Conservation (phyloP, 1,140 invertebrate genomes). For the Bombus cullumanus region DNA sequence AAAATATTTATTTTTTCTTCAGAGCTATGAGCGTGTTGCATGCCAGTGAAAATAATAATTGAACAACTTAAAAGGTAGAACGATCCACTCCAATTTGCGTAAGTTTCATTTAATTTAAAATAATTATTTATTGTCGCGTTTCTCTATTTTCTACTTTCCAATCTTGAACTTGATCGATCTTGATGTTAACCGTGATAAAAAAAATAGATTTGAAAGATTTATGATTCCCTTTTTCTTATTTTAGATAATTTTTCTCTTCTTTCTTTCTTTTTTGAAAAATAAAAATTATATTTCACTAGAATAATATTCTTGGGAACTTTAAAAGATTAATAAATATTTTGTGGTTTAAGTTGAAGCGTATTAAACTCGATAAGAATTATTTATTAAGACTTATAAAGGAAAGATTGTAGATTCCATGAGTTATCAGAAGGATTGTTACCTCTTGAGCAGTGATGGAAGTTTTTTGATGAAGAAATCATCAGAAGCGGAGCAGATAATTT, state of each 20-base stretch:
- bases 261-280: background rate
- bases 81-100: no score
- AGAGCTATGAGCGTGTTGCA: fast-evolving
- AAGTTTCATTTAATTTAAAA: background rate
- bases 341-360: no score
- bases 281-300: background rate
- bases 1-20: no score
- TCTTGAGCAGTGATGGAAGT: background rate
- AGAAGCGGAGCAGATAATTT: background rate
- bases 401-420: fast-evolving
- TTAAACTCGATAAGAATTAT: background rate
- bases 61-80: no score
- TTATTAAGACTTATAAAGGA: background rate
- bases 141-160: background rate
- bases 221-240: background rate
- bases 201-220: background rate
- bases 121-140: background rate
- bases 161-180: no score
- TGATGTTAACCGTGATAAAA: no score
- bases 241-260: background rate
- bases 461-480: background rate
- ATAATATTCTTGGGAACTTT: no score
- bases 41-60: no score
- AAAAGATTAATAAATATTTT: background rate
- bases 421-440: background rate